phyloP scores from a whole-genome alignment of 2,888 invertebrate genomes.

The Mythimna loreyi region DNA sequence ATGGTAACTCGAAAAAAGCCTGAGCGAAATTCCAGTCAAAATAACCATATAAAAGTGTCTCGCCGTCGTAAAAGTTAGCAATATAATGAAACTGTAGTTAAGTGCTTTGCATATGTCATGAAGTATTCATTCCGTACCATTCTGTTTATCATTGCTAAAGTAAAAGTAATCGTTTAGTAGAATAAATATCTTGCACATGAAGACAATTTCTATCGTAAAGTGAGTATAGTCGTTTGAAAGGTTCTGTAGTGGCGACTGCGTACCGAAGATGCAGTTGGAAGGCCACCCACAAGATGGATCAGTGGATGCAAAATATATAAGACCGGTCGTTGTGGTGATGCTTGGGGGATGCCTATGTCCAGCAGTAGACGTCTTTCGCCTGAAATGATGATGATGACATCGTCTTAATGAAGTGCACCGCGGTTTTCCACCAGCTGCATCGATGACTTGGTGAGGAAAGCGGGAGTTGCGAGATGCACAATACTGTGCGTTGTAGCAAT shows the following conservation, averaged over 20 bases:
- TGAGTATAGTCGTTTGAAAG: neutral
- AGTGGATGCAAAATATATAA: too few species aligned
- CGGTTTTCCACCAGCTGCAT: too few species aligned
- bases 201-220: neutral
- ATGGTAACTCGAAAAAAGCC: slow-evolving; percentile 35
- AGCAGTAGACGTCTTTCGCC: too few species aligned
- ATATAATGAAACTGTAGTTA: slow-evolving; percentile 52
- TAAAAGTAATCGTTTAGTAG: slow-evolving; percentile 15
- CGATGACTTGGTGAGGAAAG: too few species aligned
- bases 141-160: slow-evolving; percentile 25
- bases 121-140: slow-evolving; percentile 43
- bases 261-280: too few species aligned
- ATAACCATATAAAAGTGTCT: slow-evolving; percentile 62
- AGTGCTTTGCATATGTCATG: slow-evolving; percentile 41
- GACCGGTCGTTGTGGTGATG: too few species aligned
- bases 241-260: neutral
- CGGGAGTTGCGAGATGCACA: too few species aligned
- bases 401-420: too few species aligned
- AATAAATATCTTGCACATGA: slow-evolving; percentile 1
- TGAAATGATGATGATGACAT: too few species aligned
- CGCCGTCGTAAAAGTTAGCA: slow-evolving; percentile 55
- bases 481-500: too few species aligned
- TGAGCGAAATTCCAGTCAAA: slow-evolving; percentile 47
- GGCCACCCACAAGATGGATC: too few species aligned
- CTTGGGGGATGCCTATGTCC: too few species aligned